Evolutionary conservation across 2,888 invertebrate species (phyloP).

Genomic region (Eugnorisma glareosa): DNA sequence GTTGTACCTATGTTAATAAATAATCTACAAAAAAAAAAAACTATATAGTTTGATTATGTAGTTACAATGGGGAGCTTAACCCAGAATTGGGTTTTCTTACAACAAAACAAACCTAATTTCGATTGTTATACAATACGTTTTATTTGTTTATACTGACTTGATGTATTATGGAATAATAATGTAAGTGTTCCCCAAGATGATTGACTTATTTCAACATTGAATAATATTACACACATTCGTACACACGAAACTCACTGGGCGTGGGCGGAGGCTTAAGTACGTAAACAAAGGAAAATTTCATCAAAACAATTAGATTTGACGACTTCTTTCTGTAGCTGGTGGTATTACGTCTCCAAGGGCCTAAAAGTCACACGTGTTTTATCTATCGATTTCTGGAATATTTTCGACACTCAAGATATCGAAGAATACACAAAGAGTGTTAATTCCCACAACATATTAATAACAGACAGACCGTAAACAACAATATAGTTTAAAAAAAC

Average conservation of each 20-base stretch:
- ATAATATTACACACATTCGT: conserved; percentile 26
- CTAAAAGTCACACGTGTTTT: not conserved
- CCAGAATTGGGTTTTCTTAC: too few species aligned
- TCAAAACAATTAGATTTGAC: conserved; percentile 24
- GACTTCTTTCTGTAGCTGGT: conserved; percentile 8
- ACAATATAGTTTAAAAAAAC: conserved; percentile 58
- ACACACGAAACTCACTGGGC: not conserved
- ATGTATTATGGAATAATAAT: not conserved
- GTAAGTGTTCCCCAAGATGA: conserved; percentile 3
- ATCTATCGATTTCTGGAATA: not conserved
- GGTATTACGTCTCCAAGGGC: conserved; percentile 13
- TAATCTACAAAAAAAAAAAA: too few species aligned
- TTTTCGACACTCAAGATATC: not conserved
- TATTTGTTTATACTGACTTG: not conserved
- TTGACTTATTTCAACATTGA: conserved; percentile 18
- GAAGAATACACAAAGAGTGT: not conserved
- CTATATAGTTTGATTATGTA: too few species aligned
- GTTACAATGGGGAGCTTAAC: too few species aligned
- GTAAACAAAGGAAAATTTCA: conserved; percentile 17
- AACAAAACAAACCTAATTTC: too few species aligned
- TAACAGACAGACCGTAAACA: conserved; percentile 38
- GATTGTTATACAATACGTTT: not conserved
- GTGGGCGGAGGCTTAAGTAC: conserved; percentile 6
- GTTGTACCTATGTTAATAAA: too few species aligned
- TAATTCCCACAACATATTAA: conserved; percentile 17